Evolutionary conservation across 92 coral and sea anemone genomes (phyloP), one percentile per base, ranked within the genome.

Genomic region (Galaxea fascicularis): DNA sequence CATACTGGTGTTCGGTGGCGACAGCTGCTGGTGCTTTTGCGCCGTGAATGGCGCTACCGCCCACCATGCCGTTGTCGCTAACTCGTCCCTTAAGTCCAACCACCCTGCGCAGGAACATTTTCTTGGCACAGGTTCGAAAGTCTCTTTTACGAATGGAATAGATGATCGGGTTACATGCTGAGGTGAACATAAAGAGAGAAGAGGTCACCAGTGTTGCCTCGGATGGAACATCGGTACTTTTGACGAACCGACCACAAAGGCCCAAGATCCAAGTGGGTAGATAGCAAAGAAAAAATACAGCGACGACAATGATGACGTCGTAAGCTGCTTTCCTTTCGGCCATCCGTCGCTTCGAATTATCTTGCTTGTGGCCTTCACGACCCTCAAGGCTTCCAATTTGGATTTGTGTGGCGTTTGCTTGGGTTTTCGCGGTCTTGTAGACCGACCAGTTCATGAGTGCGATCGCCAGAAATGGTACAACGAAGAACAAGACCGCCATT

Each of bases 101-200:
- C 18, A 44, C 44, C 71, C 71, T 65, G 15, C 41, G 41, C 6
- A 35, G 41, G 6, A 65, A 26, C 15, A 65, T 16, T 6, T 26
- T 65, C 71, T 65, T 65, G 14, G 27, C 44, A 2, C 45, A 5
- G 3, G 4, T 65, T 27, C 71, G 41, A 16, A 65, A 65, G 14
- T 65, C 71, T 26, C 71, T 65, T 8, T 62, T 62, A 8, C 68
- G 68, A 10, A 62, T 62, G 68, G 68, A n/a, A 21, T 62, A 62
- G 68, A 62, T 62, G 27, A 62, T 20, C 27, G 68, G 68, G 68
- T 62, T 62, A 28, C 68, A 62, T 6, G 24, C 27, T 44, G 71
- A 65, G 44, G 44, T 65, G 35, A 29, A 20, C 27, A 29, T 10
- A 30, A 27, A 26, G 35, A 65, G 27, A 18, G 44, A 65, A 0